These are phyloP conservation scores for Anhinga rufa DNA, from an alignment of 2,113 vertebrate species.

Conservation along the genomic window DNA sequence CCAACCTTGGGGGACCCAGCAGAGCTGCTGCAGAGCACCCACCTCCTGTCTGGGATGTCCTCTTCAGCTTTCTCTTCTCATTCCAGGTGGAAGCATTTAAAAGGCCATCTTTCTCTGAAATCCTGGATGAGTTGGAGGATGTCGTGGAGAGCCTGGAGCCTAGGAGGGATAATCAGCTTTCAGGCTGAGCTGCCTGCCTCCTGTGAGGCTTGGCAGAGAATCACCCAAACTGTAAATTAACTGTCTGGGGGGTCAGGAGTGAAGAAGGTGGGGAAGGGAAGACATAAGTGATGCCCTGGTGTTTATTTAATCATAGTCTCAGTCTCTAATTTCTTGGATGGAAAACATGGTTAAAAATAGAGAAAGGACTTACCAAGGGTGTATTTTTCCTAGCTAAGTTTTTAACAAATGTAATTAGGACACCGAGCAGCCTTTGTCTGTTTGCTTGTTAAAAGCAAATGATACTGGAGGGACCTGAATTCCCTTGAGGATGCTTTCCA, in stretches of 20 bases:
- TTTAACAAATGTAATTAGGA: background rate
- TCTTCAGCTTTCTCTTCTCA: background rate
- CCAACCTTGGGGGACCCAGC: background rate
- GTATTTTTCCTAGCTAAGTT: background rate
- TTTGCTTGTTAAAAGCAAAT: background rate
- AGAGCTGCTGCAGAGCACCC: background rate
- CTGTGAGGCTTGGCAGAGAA: background rate
- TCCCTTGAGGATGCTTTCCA: background rate
- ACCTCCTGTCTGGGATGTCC: background rate
- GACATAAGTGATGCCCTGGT: background rate
- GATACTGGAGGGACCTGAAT: background rate
- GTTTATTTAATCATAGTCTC: background rate
- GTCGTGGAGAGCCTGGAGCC: conserved; percentile 73
- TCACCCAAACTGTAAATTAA: background rate
- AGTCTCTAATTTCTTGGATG: background rate
- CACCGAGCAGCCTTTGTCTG: background rate
- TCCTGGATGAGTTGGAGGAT: conserved; percentile 82
- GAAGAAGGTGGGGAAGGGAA: background rate
- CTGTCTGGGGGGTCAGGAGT: background rate
- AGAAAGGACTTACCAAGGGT: background rate
- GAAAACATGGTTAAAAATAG: background rate
- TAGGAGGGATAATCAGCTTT: background rate
- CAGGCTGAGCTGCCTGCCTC: background rate
- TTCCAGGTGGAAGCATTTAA: conserved; percentile 81
- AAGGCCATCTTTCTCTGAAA: conserved; percentile 80